phyloP scores from a whole-genome alignment of 2,888 invertebrate species.

The Sicus ferrugineus region DNA sequence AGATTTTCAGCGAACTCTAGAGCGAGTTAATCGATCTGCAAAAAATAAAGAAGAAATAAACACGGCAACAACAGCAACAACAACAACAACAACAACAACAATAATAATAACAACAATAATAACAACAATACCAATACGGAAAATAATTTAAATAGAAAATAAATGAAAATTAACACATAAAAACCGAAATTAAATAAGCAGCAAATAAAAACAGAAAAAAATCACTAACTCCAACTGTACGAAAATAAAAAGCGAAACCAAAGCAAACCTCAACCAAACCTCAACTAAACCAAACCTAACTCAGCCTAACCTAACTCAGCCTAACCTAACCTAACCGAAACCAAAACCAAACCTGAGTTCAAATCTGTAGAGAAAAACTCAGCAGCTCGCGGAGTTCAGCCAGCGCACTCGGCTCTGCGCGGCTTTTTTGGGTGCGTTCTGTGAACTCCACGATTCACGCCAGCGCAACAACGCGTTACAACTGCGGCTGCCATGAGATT shows the following conservation, averaged over 20 bases:
- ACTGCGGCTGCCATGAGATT: conserved; percentile 5
- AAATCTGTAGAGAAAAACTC: too few relatives aligned
- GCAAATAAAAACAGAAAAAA: background rate
- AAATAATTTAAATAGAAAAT: too few relatives aligned
- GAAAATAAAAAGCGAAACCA: conserved; percentile 32
- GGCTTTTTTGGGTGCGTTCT: conserved; percentile 65
- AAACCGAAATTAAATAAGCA: background rate
- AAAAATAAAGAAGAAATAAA: background rate
- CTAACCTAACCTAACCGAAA: conserved; percentile 39
- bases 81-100: conserved; percentile 4
- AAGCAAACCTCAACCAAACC: background rate
- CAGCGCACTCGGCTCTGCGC: conserved; percentile 38
- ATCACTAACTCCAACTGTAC: conserved; percentile 50
- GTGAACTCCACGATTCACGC: conserved; percentile 62
- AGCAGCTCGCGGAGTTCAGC: background rate
- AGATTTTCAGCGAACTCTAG: too few relatives aligned
- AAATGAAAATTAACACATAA: background rate
- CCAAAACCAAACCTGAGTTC: conserved; percentile 3
- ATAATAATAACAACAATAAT: conserved; percentile 31
- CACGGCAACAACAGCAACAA: background rate
- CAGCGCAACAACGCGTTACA: conserved; percentile 29
- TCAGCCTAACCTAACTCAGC: conserved; percentile 23
- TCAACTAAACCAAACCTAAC: conserved; percentile 45
- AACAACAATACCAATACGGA: conserved; percentile 33
- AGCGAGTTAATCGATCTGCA: background rate